Evolutionary conservation across 2,888 invertebrate species (phyloP).

Genomic region (Leptopilina myrica): DNA sequence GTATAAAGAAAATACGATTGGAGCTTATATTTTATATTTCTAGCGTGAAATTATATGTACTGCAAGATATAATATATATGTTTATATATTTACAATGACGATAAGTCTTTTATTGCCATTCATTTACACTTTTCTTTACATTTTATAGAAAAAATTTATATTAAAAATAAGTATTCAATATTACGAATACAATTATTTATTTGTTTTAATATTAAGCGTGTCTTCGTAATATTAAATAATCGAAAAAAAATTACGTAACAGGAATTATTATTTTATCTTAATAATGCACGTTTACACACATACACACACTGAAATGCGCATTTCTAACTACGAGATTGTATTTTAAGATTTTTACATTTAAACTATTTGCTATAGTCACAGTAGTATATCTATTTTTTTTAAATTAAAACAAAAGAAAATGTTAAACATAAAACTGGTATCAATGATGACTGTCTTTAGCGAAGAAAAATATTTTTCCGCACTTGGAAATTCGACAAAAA

Average conservation of each 20-base stretch:
- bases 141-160: slow-evolving; percentile 42
- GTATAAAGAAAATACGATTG: slow-evolving; percentile 19
- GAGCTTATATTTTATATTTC: slow-evolving; percentile 52
- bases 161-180: not conserved
- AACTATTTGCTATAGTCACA: not conserved
- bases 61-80: slow-evolving; percentile 53
- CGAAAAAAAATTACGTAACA: not conserved
- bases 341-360: slow-evolving; percentile 28
- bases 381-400: not conserved
- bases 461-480: not conserved
- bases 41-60: slow-evolving; percentile 46
- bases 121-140: slow-evolving; percentile 36
- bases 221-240: slow-evolving; percentile 28
- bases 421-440: not conserved
- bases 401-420: not conserved
- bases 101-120: slow-evolving; percentile 44
- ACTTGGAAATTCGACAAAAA: not conserved
- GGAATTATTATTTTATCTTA: not conserved
- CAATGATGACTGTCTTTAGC: not conserved
- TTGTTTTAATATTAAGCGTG: too few relatives aligned
- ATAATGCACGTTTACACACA: slow-evolving; percentile 46
- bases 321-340: slow-evolving; percentile 49
- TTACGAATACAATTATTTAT: too few relatives aligned
- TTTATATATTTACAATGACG: slow-evolving; percentile 56
- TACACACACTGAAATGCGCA: slow-evolving; percentile 41